Evolutionary conservation across 2,797 vertebrate species (phyloP).

Genomic region (Bradypodion pumilum): DNA sequence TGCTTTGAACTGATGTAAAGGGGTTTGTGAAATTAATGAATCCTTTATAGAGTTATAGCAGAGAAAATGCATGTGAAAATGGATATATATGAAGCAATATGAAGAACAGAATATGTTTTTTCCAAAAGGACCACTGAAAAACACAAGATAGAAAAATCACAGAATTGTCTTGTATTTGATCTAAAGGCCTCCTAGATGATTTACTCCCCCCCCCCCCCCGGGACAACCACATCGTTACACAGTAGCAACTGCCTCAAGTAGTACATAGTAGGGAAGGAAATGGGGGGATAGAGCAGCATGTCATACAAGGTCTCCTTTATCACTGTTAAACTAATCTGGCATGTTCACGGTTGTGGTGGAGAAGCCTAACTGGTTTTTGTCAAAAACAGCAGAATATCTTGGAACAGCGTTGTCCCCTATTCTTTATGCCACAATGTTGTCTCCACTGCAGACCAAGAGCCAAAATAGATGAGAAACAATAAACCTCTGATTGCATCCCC

Average conservation of each 20-base stretch:
- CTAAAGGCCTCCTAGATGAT: not conserved
- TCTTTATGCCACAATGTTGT: not conserved
- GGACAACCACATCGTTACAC: not conserved
- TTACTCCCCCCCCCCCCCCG: no score
- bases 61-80: not conserved
- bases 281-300: not conserved
- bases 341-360: no score
- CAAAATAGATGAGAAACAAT: not conserved
- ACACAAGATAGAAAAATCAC: not conserved
- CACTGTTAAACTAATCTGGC: not conserved
- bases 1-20: not conserved
- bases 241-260: not conserved
- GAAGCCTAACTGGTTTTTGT: no score
- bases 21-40: not conserved
- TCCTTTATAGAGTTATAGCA: not conserved
- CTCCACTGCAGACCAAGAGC: not conserved
- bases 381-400: not conserved
- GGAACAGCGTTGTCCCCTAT: no score
- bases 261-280: no score
- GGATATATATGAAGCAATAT: not conserved
- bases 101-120: not conserved
- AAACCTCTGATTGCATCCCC: not conserved
- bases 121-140: not conserved
- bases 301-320: not conserved
- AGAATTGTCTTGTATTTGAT: not conserved